Evolutionary conservation across 2,113 vertebrate species (phyloP).

Genomic region (Pipa parva): DNA sequence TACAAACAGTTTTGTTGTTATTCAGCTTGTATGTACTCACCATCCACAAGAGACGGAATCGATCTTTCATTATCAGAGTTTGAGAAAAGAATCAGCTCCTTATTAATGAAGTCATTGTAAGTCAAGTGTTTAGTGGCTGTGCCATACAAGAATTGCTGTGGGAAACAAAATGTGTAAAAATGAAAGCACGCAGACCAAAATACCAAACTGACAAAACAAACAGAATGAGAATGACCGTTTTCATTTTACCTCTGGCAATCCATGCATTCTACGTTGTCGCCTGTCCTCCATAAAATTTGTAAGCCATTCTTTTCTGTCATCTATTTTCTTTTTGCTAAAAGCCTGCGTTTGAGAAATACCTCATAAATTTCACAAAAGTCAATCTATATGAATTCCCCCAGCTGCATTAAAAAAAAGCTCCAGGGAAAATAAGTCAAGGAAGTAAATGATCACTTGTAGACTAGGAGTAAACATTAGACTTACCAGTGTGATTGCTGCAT

Average conservation of each 20-base stretch:
- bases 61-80: constrained; percentile 98
- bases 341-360: constrained; percentile 63
- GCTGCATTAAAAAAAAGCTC: neutral
- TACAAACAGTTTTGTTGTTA: neutral
- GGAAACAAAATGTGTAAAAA: constrained; percentile 49
- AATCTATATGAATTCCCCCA: too few relatives aligned
- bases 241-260: constrained; percentile 84
- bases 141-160: constrained; percentile 94
- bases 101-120: constrained; percentile 99
- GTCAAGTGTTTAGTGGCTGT: constrained; percentile 87
- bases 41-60: constrained; percentile 94
- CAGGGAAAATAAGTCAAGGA: too few relatives aligned
- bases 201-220: neutral
- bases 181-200: constrained; percentile 15
- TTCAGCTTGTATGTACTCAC: constrained; percentile 59
- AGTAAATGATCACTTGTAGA: too few relatives aligned
- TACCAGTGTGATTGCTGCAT: constrained; percentile 95
- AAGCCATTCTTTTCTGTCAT: constrained; percentile 96
- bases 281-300: constrained; percentile 98
- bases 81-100: constrained; percentile 96
- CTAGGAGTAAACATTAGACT: neutral
- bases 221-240: neutral
- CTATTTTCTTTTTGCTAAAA: constrained; percentile 98
- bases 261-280: constrained; percentile 89
- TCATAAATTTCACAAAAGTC: neutral